These are phyloP conservation scores for Elgonia sp. DNA, from an alignment of 2,888 invertebrate species.

Conservation along the genomic window DNA sequence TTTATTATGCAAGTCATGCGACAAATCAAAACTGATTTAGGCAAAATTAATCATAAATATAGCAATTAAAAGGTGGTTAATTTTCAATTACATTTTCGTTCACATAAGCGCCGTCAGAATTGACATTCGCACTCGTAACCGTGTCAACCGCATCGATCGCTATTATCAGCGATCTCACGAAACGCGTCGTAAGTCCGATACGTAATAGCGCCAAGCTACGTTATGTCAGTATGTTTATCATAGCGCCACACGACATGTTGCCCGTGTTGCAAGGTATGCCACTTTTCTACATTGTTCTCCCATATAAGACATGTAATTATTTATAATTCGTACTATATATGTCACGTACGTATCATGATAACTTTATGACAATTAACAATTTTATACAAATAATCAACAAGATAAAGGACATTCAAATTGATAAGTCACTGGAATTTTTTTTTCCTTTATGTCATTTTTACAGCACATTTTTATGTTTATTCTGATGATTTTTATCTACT, in stretches of 20 bases:
- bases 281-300: conserved; percentile 50
- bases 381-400: too few relatives aligned
- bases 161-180: conserved; percentile 74
- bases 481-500: too few relatives aligned
- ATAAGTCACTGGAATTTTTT: too few relatives aligned
- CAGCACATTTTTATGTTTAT: too few relatives aligned
- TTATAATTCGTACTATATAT: conserved; percentile 3
- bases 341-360: neutral
- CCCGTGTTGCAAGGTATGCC: conserved; percentile 65
- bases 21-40: too few relatives aligned
- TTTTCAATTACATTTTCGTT: conserved; percentile 53
- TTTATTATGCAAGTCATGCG: too few relatives aligned
- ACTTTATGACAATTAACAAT: neutral
- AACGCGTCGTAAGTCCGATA: conserved; percentile 59
- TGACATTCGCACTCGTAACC: conserved; percentile 75
- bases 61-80: neutral
- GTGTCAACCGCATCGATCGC: conserved; percentile 75
- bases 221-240: conserved; percentile 73
- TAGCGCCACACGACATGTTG: conserved; percentile 70
- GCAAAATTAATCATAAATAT: neutral
- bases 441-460: too few relatives aligned
- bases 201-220: conserved; percentile 59
- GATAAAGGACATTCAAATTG: too few relatives aligned
- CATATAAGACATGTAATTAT: conserved; percentile 35
- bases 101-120: conserved; percentile 16